A percentile compares a stretch with the other conserved stretches of the same genome.
Conservation (phyloP, 2,113 vertebrate genomes). For the Callaeas wilsoni region DNA sequence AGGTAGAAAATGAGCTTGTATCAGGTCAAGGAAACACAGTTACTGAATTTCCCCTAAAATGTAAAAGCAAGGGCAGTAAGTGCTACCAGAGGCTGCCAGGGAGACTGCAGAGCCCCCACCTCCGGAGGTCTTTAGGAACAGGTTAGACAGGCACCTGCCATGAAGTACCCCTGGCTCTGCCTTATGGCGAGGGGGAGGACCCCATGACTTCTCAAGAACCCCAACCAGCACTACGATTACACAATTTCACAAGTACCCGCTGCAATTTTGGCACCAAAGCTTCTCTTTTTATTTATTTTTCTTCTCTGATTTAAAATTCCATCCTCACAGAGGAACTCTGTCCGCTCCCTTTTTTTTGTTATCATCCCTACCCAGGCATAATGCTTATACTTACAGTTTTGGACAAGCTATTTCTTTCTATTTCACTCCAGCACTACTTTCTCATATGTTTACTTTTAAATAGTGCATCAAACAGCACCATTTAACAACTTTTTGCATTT, state of each 20-base stretch:
- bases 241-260: not conserved
- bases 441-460: not conserved
- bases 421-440: not conserved
- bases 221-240: not conserved
- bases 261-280: not conserved
- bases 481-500: not conserved
- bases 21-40: not conserved
- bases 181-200: not conserved
- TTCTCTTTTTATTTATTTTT: not conserved
- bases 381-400: not conserved
- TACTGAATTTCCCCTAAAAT: not conserved
- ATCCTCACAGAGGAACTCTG: not conserved
- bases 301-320: not conserved
- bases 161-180: not conserved
- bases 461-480: not conserved
- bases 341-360: not conserved
- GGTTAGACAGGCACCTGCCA: not conserved
- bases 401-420: not conserved
- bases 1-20: not conserved
- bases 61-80: not conserved
- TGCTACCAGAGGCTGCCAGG: not conserved
- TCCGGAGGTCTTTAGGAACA: rapidly evolving
- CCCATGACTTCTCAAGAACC: not conserved
- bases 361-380: not conserved
- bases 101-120: not conserved